phyloP scores from a whole-genome alignment of 2,113 vertebrate species.

The Indicator maculatus region DNA sequence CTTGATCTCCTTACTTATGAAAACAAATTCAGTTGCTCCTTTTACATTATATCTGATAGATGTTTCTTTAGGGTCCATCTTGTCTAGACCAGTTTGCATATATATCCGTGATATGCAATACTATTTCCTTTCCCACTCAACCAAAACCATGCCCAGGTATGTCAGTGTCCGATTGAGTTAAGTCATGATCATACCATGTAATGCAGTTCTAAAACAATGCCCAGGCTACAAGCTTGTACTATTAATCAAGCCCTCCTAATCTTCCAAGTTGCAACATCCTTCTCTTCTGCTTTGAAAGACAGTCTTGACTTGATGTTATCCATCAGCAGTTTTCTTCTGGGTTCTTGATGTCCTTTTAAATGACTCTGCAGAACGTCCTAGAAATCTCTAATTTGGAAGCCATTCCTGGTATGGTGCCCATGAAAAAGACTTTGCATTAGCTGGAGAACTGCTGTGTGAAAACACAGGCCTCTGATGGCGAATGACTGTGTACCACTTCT shows the following conservation, averaged over 20 bases:
- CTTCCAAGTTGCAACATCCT: not conserved
- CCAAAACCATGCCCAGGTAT: not conserved
- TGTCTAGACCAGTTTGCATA: not conserved
- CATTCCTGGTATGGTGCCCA: not conserved
- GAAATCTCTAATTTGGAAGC: not conserved
- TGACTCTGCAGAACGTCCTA: not conserved
- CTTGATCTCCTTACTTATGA: not conserved
- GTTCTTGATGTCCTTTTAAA: not conserved
- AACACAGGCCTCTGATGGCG: not conserved
- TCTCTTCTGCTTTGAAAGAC: not conserved
- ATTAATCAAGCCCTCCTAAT: not conserved
- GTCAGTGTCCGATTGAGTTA: no score
- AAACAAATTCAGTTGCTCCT: not conserved
- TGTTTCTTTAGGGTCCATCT: not conserved
- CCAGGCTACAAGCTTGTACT: no score
- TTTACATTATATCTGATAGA: not conserved
- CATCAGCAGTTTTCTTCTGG: not conserved
- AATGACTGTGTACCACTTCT: not conserved
- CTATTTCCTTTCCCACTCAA: not conserved
- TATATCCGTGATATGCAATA: not conserved
- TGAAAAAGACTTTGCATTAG: not conserved
- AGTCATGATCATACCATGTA: no score
- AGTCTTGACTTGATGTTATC: not conserved
- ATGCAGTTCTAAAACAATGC: no score
- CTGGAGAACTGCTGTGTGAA: not conserved